Base-by-base conservation (phyloP, 1,140 invertebrate species). In the Pogonomyrmex barbatus region DNA sequence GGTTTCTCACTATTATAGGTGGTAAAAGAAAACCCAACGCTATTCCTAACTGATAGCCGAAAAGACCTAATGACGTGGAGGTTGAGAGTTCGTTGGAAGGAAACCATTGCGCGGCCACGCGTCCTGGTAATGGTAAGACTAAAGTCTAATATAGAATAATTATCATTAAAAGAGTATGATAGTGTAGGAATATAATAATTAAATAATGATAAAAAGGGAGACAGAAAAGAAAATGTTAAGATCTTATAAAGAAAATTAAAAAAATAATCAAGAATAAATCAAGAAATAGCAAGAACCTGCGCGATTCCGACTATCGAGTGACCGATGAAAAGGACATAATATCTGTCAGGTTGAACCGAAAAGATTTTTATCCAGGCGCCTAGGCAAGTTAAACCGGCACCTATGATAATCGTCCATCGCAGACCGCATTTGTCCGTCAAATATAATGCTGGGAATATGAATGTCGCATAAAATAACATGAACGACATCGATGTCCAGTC, bases 351-450 rank as follows among this genome's bases (percentile, higher is more conserved):
- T 5, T 93, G 81, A 2, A 96, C 94, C 42, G 96, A 96, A 50
- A 96, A 94, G 90, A 97, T 94, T 95, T 98, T 98, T 58, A 98
- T 95, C 96, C 97, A 97, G 1, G 97, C 96, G 10, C 97, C 97
- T 1, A 97, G 75, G 45, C 96, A 96, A 36, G 92, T 92, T 6
- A 95, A 45, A 30, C 90, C 87, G 8, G 92, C 93, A n/a, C 94
- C 91, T 12, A 95, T 14, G n/a, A 95, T 93, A 10, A 93, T 92
- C 1, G 91, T 89, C 91, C 94, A 93, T 92, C 94, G 94, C 73
- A 94, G 91, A 50, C 92, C 93, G 62, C 92, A 90, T 1, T 86
- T 90, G 87, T 97, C 95, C 33, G 97, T 94, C 5, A 97, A 87
- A 94, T 95, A 97, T 17, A 96, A 96, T 0, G 96, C 96, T 4